Conservation (phyloP, 2,797 vertebrate genomes). For the Cercopithecus mitis region DNA sequence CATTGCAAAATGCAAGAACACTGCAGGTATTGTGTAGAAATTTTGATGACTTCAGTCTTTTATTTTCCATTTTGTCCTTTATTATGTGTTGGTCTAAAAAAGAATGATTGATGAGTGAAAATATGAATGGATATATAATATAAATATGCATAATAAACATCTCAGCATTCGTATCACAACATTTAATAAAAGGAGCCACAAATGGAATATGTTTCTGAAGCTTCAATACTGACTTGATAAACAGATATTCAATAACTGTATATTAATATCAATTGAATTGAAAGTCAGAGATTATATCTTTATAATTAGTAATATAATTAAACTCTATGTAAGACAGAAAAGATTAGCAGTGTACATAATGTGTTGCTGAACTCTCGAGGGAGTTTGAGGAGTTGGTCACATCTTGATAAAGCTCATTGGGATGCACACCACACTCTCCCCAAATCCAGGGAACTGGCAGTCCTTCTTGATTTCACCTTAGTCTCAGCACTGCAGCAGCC, state of each 20-base stretch:
- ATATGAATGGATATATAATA: neutral
- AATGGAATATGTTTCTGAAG: neutral
- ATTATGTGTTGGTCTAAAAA: neutral
- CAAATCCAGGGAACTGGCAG: neutral
- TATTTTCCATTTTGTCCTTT: neutral
- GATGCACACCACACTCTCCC: neutral
- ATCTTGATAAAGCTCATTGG: neutral
- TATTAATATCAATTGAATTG: neutral
- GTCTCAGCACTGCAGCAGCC: neutral
- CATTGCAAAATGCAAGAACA: neutral
- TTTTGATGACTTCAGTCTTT: neutral
- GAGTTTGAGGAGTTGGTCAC: neutral
- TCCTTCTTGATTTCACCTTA: neutral
- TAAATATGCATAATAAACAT: neutral
- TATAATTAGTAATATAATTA: neutral
- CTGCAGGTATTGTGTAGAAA: neutral
- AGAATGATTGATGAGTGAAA: neutral
- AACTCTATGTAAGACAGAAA: neutral
- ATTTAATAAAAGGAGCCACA: neutral
- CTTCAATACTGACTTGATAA: neutral
- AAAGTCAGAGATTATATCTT: neutral
- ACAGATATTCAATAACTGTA: neutral
- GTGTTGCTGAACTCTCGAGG: neutral
- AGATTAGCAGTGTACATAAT: neutral
- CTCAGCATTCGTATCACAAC: neutral